Percentiles rank a stretch among this genome's conserved stretches.
Evolutionary conservation across 2,113 vertebrate genomes (phyloP).

Genomic region (Oncorhynchus masou): DNA sequence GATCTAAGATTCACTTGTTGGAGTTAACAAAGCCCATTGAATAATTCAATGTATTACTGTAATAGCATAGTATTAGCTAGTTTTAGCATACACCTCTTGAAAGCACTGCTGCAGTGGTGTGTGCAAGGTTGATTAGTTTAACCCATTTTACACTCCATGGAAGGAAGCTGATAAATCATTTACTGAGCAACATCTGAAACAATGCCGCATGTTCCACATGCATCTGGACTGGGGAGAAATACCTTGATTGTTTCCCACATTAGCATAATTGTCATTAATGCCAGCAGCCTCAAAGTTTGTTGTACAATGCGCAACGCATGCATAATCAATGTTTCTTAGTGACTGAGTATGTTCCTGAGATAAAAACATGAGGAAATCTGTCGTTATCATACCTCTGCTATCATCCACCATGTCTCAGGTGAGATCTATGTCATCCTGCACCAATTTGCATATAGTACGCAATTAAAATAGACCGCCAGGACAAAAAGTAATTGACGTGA

Average conservation of each 20-base stretch:
- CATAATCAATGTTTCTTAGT: slow-evolving; percentile 51
- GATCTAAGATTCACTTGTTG: no score
- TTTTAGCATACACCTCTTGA: no score
- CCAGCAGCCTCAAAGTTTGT: slow-evolving; percentile 32
- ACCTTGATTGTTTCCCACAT: slow-evolving; percentile 32
- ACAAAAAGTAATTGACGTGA: slow-evolving; percentile 47
- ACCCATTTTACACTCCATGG: not conserved
- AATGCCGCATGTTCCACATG: not conserved
- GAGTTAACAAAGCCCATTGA: no score
- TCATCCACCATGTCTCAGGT: slow-evolving; percentile 44
- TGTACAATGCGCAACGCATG: slow-evolving; percentile 43
- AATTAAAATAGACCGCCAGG: slow-evolving; percentile 61
- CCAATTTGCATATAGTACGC: slow-evolving; percentile 59
- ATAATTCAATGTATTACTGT: no score
- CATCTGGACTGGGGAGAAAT: slow-evolving; percentile 24
- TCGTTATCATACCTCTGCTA: slow-evolving; percentile 52
- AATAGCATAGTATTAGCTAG: no score
- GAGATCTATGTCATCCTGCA: slow-evolving; percentile 46
- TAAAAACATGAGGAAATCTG: slow-evolving; percentile 56
- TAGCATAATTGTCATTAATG: slow-evolving; percentile 45
- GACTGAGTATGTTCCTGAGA: slow-evolving; percentile 36
- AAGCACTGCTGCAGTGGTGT: no score
- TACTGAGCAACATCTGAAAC: not conserved
- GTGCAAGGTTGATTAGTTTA: no score
- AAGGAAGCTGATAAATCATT: not conserved